These are phyloP conservation scores for Hephaestus fuliginosus DNA, from an alignment of 2,797 vertebrate genomes.

Conservation along the genomic window DNA sequence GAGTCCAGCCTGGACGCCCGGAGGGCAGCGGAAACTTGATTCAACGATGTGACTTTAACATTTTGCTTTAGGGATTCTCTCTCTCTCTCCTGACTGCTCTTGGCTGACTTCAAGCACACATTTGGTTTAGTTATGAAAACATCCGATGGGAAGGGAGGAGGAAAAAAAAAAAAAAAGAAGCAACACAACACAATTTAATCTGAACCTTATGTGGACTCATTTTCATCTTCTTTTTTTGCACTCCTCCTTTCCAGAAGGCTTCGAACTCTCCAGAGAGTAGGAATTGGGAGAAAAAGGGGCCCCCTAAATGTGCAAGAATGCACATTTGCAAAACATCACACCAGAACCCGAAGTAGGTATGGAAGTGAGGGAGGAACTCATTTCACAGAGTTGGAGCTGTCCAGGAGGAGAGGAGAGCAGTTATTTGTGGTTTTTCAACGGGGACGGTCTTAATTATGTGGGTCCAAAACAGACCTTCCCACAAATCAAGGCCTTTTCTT, in stretches of 20 bases:
- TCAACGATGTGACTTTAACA: conserved; percentile 72
- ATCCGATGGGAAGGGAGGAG: conserved; percentile 82
- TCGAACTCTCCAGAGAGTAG: conserved; percentile 70
- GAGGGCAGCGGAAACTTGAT: conserved; percentile 65
- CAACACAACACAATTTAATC: conserved; percentile 84
- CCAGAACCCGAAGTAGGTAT: conserved; percentile 52
- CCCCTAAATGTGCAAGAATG: conserved; percentile 76
- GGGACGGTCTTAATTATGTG: conserved; percentile 73
- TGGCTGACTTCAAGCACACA: conserved; percentile 79
- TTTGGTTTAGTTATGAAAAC: conserved; percentile 88
- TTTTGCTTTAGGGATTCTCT: conserved; percentile 76
- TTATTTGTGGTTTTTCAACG: conserved; percentile 63
- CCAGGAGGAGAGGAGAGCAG: conserved; percentile 4
- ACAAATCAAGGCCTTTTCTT: conserved; percentile 59
- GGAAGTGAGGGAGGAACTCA: conserved; percentile 41
- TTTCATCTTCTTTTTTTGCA: conserved; percentile 54
- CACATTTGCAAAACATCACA: conserved; percentile 81
- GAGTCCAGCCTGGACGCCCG: conserved; percentile 51
- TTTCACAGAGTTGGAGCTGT: conserved; percentile 40
- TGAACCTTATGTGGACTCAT: conserved; percentile 83
- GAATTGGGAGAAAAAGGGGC: conserved; percentile 67
- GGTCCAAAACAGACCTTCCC: conserved; percentile 65
- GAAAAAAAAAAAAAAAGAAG: conserved; percentile 55
- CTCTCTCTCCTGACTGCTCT: conserved; percentile 75
- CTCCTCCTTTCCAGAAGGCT: conserved; percentile 69